Evolutionary conservation across 1,140 invertebrate genomes (phyloP).

Genomic region (Caenorhabditis elegans): WBcel235 BX284606.5:6719501-6720000

Average conservation of each 20-base stretch:
- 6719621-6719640: too few species aligned
- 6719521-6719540: too few species aligned
- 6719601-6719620: too few species aligned
- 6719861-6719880: constrained; percentile 33
- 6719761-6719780: background rate
- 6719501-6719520: too few species aligned
- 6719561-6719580: too few species aligned
- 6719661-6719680: too few species aligned
- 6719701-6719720: background rate
- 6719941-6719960: background rate
- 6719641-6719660: too few species aligned
- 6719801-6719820: background rate
- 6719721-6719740: background rate
- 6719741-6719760: too few species aligned
- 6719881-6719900: constrained; percentile 23
- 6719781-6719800: background rate
- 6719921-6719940: constrained; percentile 36
- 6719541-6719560: too few species aligned
- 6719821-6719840: background rate
- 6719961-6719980: background rate
- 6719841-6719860: constrained; percentile 29
- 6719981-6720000: too few species aligned
- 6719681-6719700: background rate
- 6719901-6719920: background rate
- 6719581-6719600: too few species aligned